phyloP scores from a whole-genome alignment of 2,797 vertebrate species.

The Aythya fuligula region DNA sequence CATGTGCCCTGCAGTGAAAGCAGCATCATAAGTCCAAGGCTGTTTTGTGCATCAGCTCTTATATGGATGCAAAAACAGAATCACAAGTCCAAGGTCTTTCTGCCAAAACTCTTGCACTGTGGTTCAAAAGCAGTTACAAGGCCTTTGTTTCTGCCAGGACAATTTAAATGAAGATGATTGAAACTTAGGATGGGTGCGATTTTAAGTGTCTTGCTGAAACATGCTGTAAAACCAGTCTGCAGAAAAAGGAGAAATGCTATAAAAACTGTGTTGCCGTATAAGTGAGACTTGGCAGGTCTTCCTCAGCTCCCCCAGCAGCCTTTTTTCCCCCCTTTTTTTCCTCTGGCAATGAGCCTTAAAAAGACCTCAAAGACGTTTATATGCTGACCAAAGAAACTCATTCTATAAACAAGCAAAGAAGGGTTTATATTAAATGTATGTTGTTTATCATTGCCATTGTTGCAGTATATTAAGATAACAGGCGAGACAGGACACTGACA shows the following conservation, averaged over 20 bases:
- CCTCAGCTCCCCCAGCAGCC: not conserved
- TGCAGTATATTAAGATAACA: conserved; percentile 67
- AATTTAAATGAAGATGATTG: not conserved
- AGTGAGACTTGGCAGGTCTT: conserved; percentile 38
- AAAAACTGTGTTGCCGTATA: not conserved
- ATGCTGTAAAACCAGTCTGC: not conserved
- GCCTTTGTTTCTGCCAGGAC: not conserved
- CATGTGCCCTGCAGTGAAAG: fast-evolving
- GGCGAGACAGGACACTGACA: conserved; percentile 42
- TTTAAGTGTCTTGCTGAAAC: conserved; percentile 12
- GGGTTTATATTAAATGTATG: conserved; percentile 58
- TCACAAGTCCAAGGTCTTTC: not conserved
- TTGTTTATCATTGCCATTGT: conserved; percentile 68
- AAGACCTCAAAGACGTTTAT: conserved; percentile 40
- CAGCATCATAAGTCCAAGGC: not conserved
- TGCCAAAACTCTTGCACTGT: not conserved
- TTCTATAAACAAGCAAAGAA: conserved; percentile 65
- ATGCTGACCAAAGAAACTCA: conserved; percentile 63
- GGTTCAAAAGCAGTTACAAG: not conserved
- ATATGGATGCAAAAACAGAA: not conserved
- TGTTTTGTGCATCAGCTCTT: not conserved
- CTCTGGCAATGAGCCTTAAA: conserved; percentile 47
- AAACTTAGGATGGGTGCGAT: not conserved
- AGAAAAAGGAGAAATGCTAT: conserved; percentile 26
- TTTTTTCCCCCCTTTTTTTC: not conserved